A percentile compares a stretch with the other conserved stretches of the same genome.
phyloP scores from a whole-genome alignment of 2,113 vertebrate genomes.

The Solea solea region DNA sequence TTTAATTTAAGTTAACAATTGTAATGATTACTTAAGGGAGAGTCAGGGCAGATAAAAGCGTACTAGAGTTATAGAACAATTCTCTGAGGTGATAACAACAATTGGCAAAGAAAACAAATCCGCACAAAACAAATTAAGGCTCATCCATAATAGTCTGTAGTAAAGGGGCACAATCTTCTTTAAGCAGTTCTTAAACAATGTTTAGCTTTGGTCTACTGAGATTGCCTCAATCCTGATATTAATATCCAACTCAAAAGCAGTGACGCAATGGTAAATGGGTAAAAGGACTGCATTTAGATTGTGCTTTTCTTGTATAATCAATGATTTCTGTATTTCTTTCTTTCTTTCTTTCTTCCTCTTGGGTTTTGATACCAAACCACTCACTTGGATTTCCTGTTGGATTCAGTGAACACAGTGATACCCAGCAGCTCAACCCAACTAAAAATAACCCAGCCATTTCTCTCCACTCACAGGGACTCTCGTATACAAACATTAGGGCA shows the following conservation, averaged over 20 bases:
- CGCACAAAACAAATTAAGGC: slow-evolving; percentile 39
- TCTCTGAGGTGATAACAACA: slow-evolving; percentile 45
- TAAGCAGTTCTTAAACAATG: neutral
- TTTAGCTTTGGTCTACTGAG: slow-evolving; percentile 14
- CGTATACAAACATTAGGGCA: slow-evolving; percentile 78
- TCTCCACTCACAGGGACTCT: slow-evolving; percentile 57
- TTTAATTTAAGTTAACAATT: slow-evolving; percentile 49
- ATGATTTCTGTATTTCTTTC: neutral
- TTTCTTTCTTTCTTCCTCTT: neutral
- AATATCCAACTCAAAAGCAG: slow-evolving; percentile 9
- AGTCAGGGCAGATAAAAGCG: slow-evolving; percentile 23
- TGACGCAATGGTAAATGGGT: neutral
- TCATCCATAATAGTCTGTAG: neutral
- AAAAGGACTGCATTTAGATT: neutral
- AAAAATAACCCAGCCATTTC: slow-evolving; percentile 73
- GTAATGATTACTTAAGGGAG: slow-evolving; percentile 39
- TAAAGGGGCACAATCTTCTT: slow-evolving; percentile 28
- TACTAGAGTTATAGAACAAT: slow-evolving; percentile 19
- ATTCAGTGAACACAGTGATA: slow-evolving; percentile 22
- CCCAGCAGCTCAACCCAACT: slow-evolving; percentile 30
- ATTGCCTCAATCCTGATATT: neutral
- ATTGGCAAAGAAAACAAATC: slow-evolving; percentile 39
- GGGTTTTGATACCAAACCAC: neutral
- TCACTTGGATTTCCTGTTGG: slow-evolving; percentile 6
- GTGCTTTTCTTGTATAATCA: neutral